Evolutionary conservation across 2,797 vertebrate species (phyloP), one percentile per base, ranked within the genome.

Genomic region (Sternotherus odoratus): DNA sequence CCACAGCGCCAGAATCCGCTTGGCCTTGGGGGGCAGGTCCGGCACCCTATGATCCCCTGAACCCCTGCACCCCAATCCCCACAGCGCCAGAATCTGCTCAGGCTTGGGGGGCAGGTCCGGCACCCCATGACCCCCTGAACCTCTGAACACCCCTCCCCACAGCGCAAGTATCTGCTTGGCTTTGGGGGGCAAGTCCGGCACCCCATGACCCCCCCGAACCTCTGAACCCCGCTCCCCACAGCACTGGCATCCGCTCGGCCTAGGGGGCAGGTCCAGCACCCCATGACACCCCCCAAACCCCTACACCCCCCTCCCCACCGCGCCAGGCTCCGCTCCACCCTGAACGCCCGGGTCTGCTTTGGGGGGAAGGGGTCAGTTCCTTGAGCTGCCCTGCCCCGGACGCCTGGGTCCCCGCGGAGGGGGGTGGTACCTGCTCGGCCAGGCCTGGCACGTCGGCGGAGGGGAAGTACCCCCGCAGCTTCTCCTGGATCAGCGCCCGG

Each of bases 1-100:
- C 95, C 97, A 98, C 93, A 98, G 98, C 66, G 98, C 98, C 96
- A 99, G 98, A 95, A 99, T 98, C 88, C 97, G 98, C 91, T 99
- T 95, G 88, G 98, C 95, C 99, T 99, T 74, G 28, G 63, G 28
- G 17, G 81, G 43, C 17, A 17, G n/a, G 39, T 43, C 54, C 8
- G n/a, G 23, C 72, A 9, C 26, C 72, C 26, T 9, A 13, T 74
- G n/a, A 87, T 4, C 17, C n/a, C 49, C n/a, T 16, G 43, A 36
- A 12, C 10, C 43, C 33, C 12, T 9, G 77, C 33, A 51, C 17
- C 15, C 16, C 43, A 46, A 33, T 57, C 54, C 26, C 56, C 26
- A 1, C 56, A 30, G 12, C 1, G 1, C 56, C 26, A 28, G 26
- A 12, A 6, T 57, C 56, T 11, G 12, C 28, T 57, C 28, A 26